Percentiles rank a stretch among this genome's conserved stretches.
Evolutionary conservation across 2,888 invertebrate genomes (phyloP).

Genomic region (Phyllotreta striolata): DNA sequence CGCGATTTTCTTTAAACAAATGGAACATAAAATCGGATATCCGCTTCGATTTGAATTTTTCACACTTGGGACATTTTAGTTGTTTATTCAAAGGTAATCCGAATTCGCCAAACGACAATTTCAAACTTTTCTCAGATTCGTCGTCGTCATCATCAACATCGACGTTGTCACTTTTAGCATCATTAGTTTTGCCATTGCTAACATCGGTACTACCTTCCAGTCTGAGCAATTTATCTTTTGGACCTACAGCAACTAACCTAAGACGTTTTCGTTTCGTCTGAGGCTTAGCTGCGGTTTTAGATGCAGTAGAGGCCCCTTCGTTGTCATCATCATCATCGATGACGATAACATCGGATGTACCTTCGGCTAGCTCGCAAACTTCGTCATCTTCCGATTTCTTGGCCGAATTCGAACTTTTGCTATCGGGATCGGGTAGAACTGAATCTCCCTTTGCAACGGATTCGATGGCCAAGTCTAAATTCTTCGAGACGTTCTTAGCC

Average conservation of each 20-base stretch:
- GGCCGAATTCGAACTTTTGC: conserved; percentile 31
- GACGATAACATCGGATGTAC: conserved; percentile 33
- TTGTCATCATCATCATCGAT: conserved; percentile 43
- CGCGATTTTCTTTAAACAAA: conserved; percentile 72
- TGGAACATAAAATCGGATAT: conserved; percentile 71
- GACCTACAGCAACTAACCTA: not conserved
- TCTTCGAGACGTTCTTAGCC: conserved; percentile 18
- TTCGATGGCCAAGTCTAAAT: conserved; percentile 54
- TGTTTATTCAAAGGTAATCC: conserved; percentile 66
- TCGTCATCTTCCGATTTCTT: conserved; percentile 28
- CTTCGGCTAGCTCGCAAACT: too few species aligned
- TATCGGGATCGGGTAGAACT: conserved; percentile 23
- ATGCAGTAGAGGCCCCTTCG: conserved; percentile 19
- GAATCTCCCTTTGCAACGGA: conserved; percentile 48
- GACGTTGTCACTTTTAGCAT: not conserved
- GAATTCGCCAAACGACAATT: conserved; percentile 51
- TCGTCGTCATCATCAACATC: conserved; percentile 33
- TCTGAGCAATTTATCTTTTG: not conserved
- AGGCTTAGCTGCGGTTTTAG: not conserved
- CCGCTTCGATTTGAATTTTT: conserved; percentile 65
- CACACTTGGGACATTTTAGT: conserved; percentile 71
- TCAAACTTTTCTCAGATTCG: conserved; percentile 39
- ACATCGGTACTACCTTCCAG: not conserved
- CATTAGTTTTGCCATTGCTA: not conserved
- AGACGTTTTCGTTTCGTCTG: conserved; percentile 24